Base-by-base conservation (phyloP, 2,113 vertebrate genomes). In the Isichthys henryi region DNA sequence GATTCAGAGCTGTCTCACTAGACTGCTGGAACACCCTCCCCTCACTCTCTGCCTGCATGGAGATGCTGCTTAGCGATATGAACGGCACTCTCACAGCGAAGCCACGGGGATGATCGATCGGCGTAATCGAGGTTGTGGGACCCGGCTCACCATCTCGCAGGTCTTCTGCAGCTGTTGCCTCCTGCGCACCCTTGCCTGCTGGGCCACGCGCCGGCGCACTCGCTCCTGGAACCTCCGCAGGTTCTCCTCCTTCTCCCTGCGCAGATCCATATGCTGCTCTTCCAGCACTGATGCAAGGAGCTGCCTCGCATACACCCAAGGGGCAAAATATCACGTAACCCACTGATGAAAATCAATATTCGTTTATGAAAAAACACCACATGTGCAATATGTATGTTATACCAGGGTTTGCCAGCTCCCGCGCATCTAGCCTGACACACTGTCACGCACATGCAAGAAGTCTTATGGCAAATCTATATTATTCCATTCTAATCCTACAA, bases 191-290 rank as follows among this genome's bases (percentile, higher is more conserved):
- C 92, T 93, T 46, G 95, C 89, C 66, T 95, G 96, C 52, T 96
- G 95, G 43, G 96, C 97, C 93, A 99, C 96, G 23, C 98, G 95
- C 62, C 88, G 93, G 92, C 95, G 97, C 83, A 99, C 98, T 92
- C 96, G 94, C 1, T 93, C 95, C 91, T 98, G 98, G 94, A 98
- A 99, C 0, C 88, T 94, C 5, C 92, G 94, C 87, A 99, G 94
- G 46, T 90, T 94, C 88, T 96, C 96, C 35, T 96, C 95, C 77
- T 96, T 97, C 92, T 91, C 89, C 87, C 52, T 92, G 39, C 94
- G 93, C 31, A 92, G 94, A 49, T 96, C 94, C 90, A 93, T 94
- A 90, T 97, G 93, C 58, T 96, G 92, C 94, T 97, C 93, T 92
- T 99, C 97, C 6, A 97, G 95, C 8, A 90, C 83, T 45, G 56